These are phyloP conservation scores for Mystacides longicornis DNA, from an alignment of 2,888 invertebrate genomes.

Conservation along the genomic window DNA sequence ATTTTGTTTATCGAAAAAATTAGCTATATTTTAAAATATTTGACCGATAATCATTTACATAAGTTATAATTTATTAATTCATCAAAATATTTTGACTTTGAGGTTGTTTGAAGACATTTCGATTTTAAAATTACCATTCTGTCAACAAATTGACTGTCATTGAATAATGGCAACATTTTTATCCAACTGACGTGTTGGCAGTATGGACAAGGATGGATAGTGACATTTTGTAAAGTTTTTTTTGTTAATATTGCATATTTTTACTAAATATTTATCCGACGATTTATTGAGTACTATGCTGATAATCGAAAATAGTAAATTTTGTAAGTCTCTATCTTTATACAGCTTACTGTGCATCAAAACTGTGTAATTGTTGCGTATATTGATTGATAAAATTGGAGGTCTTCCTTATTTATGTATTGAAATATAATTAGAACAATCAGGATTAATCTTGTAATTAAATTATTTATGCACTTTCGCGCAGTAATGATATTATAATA, in stretches of 20 bases:
- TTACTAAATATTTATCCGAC: background rate
- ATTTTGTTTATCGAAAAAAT: too few relatives aligned
- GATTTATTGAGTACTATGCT: background rate
- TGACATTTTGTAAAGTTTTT: constrained; percentile 16
- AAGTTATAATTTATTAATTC: too few relatives aligned
- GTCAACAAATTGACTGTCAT: too few relatives aligned
- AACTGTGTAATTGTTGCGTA: background rate
- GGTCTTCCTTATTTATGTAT: background rate
- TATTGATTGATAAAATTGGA: background rate
- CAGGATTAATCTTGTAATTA: too few relatives aligned
- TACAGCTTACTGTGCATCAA: background rate
- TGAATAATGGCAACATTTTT: constrained; percentile 16
- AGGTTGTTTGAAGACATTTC: too few relatives aligned
- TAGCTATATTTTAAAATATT: too few relatives aligned
- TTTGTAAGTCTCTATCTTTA: constrained; percentile 4
- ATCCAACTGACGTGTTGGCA: constrained; percentile 22
- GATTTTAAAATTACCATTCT: too few relatives aligned
- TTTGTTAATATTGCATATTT: constrained; percentile 4
- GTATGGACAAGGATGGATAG: constrained; percentile 17
- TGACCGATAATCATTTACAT: too few relatives aligned
- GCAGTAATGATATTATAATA: too few relatives aligned
- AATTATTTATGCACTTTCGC: too few relatives aligned
- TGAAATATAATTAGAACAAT: too few relatives aligned
- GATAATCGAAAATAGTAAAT: background rate
- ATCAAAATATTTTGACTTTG: too few relatives aligned